phyloP scores from a whole-genome alignment of 1,140 invertebrate species.

The Maconellicoccus hirsutus region DNA sequence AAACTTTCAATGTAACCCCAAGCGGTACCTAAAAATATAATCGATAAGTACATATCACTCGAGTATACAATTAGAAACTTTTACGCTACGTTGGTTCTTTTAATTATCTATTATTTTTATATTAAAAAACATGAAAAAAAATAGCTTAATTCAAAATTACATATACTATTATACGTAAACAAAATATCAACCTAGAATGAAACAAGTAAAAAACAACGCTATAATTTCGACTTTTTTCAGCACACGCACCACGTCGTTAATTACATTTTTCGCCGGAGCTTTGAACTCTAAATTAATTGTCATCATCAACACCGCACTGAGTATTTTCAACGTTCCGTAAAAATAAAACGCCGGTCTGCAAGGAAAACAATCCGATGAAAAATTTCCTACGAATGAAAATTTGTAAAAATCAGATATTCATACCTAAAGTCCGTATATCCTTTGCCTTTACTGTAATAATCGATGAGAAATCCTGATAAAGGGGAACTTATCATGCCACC shows the following conservation, averaged over 20 bases:
- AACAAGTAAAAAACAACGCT: conserved; percentile 56
- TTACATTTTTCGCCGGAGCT: conserved; percentile 54
- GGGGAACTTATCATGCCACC: conserved; percentile 70
- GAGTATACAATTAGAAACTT: neutral
- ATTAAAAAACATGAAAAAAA: neutral
- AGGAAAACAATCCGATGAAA: conserved; percentile 27
- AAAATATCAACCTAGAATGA: conserved; percentile 50
- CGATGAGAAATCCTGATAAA: conserved; percentile 60
- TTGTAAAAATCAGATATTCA: neutral
- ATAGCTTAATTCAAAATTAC: neutral
- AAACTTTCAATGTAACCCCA: conserved; percentile 80
- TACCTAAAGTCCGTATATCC: conserved; percentile 60
- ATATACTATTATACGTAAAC: neutral
- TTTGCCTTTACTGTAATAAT: conserved; percentile 46
- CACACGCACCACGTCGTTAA: conserved; percentile 55
- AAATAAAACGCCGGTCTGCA: conserved; percentile 67
- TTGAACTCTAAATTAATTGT: conserved; percentile 66
- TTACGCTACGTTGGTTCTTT: neutral
- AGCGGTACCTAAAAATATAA: conserved; percentile 47
- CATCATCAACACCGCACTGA: conserved; percentile 54
- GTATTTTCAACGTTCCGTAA: conserved; percentile 56
- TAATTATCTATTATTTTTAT: neutral
- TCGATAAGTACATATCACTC: neutral
- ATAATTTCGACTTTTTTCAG: conserved; percentile 60
- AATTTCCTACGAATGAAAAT: conserved; percentile 11